A percentile compares a stretch with the other conserved stretches of the same genome.
Evolutionary conservation across 1,140 invertebrate species (phyloP).

Genomic region (Bicyclus anynana): DNA sequence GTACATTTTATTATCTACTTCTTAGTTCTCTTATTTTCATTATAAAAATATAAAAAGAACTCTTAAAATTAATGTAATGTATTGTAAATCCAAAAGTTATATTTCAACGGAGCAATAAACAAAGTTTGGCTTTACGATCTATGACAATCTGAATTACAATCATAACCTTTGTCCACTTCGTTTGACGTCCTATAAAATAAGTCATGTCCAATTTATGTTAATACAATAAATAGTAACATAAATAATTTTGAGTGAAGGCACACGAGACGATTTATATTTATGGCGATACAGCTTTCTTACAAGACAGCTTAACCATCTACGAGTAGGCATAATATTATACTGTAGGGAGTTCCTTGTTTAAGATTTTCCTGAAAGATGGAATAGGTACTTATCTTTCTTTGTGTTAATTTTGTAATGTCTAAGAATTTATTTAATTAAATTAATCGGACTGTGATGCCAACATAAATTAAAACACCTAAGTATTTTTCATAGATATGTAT

Average conservation of each 20-base stretch:
- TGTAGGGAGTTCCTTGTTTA: too few species aligned
- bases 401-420: too few species aligned
- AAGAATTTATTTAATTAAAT: too few species aligned
- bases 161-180: constrained; percentile 67
- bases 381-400: too few species aligned
- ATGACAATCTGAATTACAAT: constrained; percentile 73
- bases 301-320: neutral
- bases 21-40: too few species aligned
- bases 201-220: constrained; percentile 77
- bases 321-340: neutral
- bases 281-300: constrained; percentile 48
- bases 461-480: too few species aligned
- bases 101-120: constrained; percentile 39
- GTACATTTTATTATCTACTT: too few species aligned
- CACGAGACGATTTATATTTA: constrained; percentile 70
- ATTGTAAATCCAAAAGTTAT: constrained; percentile 18
- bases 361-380: too few species aligned
- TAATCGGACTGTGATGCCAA: too few species aligned
- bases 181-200: constrained; percentile 72
- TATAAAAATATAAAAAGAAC: too few species aligned
- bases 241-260: constrained; percentile 61
- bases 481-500: too few species aligned
- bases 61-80: too few species aligned
- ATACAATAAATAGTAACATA: constrained; percentile 76
- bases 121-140: constrained; percentile 65